These are phyloP conservation scores for Temnothorax unifasciatus DNA, from an alignment of 2,888 invertebrate species.

Conservation along the genomic window DNA sequence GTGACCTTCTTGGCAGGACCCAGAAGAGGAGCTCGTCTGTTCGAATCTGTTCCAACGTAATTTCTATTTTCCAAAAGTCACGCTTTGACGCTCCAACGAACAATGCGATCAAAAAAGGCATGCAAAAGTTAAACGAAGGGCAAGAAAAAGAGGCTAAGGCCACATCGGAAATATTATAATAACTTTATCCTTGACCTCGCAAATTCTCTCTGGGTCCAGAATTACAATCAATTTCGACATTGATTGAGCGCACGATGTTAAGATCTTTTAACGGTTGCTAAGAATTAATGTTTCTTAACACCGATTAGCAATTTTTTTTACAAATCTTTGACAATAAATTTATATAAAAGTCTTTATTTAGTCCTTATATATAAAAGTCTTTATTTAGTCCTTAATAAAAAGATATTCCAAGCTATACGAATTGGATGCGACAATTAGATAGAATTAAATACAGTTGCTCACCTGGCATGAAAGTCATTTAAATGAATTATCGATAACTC, in stretches of 20 bases:
- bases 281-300: not conserved
- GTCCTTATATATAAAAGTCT: not conserved
- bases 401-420: not conserved
- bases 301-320: not conserved
- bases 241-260: not conserved
- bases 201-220: conserved; percentile 31
- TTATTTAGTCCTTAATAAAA: not conserved
- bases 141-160: conserved; percentile 17
- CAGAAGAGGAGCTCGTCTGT: conserved; percentile 88
- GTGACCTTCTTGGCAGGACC: conserved; percentile 87
- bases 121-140: not conserved
- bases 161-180: conserved; percentile 49
- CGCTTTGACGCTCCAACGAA: conserved; percentile 30
- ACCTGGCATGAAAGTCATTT: conserved; percentile 89
- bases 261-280: not conserved
- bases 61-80: conserved; percentile 20
- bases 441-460: conserved; percentile 77
- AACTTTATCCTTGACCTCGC: conserved; percentile 43
- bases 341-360: not conserved
- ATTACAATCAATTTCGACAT: conserved; percentile 8
- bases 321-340: not conserved
- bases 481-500: conserved; percentile 88
- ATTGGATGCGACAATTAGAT: not conserved
- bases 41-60: conserved; percentile 87
- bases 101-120: not conserved